A percentile compares a stretch with the other conserved stretches of the same genome.
These are phyloP conservation scores for Tetragnatha montana DNA, from an alignment of 2,888 invertebrate species.

Conservation along the genomic window DNA sequence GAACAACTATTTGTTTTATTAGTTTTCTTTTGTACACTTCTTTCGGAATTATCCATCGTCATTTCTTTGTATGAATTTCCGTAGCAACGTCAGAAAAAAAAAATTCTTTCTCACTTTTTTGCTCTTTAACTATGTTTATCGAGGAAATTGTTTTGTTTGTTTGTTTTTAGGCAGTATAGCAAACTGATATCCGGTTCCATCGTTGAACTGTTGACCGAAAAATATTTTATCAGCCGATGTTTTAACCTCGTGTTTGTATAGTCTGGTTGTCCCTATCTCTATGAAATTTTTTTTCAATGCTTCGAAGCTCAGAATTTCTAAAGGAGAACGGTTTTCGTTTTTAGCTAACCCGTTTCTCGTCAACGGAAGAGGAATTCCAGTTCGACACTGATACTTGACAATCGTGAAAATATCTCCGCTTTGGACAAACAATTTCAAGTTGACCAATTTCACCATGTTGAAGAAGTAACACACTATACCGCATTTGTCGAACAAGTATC, in stretches of 20 bases:
- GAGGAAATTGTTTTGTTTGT: background rate
- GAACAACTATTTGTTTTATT: conserved; percentile 5
- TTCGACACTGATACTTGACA: conserved; percentile 34
- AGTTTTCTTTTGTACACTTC: background rate
- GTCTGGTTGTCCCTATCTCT: background rate
- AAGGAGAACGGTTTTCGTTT: conserved; percentile 3
- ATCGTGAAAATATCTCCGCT: background rate
- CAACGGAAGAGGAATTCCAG: conserved; percentile 12
- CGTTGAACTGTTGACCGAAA: conserved; percentile 37
- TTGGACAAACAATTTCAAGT: background rate
- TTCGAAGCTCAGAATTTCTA: conserved; percentile 45
- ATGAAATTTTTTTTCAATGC: conserved; percentile 36
- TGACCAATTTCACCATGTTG: background rate
- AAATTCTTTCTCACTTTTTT: no score
- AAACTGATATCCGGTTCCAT: conserved; percentile 29
- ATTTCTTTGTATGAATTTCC: no score
- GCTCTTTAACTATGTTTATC: no score
- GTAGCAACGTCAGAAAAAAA: no score
- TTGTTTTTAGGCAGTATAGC: background rate
- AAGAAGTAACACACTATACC: background rate
- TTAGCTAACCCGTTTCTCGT: conserved; percentile 38
- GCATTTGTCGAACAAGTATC: background rate
- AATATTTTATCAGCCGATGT: conserved; percentile 35
- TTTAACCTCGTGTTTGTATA: background rate
- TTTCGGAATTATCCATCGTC: background rate